Conservation (phyloP, 2,113 vertebrate genomes). For the Antennarius striatus region DNA sequence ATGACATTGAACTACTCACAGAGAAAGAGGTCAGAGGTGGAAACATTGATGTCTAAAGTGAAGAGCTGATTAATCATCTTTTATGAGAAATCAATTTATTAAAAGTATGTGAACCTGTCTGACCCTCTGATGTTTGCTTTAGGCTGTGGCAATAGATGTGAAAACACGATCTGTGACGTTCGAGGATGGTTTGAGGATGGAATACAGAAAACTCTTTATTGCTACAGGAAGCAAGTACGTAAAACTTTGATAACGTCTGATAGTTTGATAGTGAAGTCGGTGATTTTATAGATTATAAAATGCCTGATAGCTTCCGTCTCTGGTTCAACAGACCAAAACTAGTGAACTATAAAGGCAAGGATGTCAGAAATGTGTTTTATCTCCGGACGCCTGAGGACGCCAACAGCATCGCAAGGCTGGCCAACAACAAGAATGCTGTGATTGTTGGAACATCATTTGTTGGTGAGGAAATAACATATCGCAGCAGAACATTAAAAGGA, state of each 20-base stretch:
- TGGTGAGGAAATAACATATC: slow-evolving; percentile 77
- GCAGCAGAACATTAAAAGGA: neutral
- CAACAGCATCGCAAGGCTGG: slow-evolving; percentile 88
- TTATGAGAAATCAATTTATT: no score
- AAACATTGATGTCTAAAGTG: neutral
- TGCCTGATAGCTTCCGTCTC: neutral
- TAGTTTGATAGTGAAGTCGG: neutral
- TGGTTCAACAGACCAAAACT: slow-evolving; percentile 85
- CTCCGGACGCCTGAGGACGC: slow-evolving; percentile 92
- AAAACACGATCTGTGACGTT: slow-evolving; percentile 89
- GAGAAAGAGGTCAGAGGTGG: slow-evolving; percentile 88
- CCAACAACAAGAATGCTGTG: slow-evolving; percentile 91
- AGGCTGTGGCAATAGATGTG: slow-evolving; percentile 90
- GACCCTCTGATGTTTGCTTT: slow-evolving; percentile 16
- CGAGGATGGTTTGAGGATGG: slow-evolving; percentile 94
- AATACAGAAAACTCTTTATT: slow-evolving; percentile 94
- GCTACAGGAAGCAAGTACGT: slow-evolving; percentile 93
- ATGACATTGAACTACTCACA: slow-evolving; percentile 92
- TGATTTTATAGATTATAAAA: neutral
- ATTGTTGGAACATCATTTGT: slow-evolving; percentile 95
- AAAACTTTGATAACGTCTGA: neutral
- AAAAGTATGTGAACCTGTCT: neutral
- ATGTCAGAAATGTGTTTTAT: slow-evolving; percentile 91
- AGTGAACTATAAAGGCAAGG: slow-evolving; percentile 93
- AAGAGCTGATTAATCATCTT: neutral